Percentiles rank a stretch among this genome's conserved stretches.
These are phyloP conservation scores for Orthosia gracilis DNA, from an alignment of 2,888 invertebrate genomes.

Conservation along the genomic window DNA sequence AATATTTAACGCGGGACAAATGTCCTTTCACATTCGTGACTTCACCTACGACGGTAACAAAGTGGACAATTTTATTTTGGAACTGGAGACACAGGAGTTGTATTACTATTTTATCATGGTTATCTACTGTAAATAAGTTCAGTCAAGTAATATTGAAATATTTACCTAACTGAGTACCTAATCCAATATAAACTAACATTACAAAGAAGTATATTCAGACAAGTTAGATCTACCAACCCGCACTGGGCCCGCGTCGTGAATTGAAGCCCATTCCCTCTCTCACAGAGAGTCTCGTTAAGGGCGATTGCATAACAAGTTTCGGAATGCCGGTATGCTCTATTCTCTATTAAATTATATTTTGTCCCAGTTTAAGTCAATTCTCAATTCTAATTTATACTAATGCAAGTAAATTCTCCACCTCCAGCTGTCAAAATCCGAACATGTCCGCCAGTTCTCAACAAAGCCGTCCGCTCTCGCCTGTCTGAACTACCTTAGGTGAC, in stretches of 20 bases:
- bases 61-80: constrained; percentile 30
- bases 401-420: constrained; percentile 9
- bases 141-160: not conserved
- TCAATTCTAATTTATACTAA: not conserved
- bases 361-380: not conserved
- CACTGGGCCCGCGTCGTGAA: too few relatives aligned
- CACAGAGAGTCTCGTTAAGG: too few relatives aligned
- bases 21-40: constrained; percentile 77
- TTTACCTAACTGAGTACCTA: too few relatives aligned
- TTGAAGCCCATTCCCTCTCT: too few relatives aligned
- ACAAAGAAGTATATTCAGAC: too few relatives aligned
- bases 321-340: not conserved
- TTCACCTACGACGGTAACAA: constrained; percentile 49
- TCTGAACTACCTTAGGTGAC: constrained; percentile 57
- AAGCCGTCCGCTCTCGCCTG: constrained; percentile 35
- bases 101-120: not conserved
- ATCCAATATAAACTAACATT: too few relatives aligned
- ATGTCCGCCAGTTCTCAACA: constrained; percentile 3
- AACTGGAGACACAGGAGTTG: not conserved
- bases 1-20: constrained; percentile 88
- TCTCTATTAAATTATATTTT: not conserved
- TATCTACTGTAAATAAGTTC: not conserved
- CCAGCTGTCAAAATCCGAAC: constrained; percentile 23
- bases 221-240: too few relatives aligned
- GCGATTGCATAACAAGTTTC: too few relatives aligned